Evolutionary conservation across 1,140 invertebrate species (phyloP), one percentile per base, ranked within the genome.

Genomic region (Acromyrmex heyeri): DNA sequence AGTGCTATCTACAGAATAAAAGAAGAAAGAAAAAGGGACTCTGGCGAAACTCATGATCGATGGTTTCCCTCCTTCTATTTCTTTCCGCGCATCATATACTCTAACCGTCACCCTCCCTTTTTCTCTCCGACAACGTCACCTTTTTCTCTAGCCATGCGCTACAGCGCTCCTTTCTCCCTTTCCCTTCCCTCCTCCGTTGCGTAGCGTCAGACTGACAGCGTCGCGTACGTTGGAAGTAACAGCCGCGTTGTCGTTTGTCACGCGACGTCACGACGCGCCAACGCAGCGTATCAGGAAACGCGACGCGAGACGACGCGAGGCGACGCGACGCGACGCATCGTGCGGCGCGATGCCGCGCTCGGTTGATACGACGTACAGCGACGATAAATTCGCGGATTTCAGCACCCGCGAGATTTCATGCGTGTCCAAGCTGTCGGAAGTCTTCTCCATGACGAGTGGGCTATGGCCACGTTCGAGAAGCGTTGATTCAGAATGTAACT

Each of bases 181-280:
- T 48, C 24, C 16, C 76, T 48, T 61, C 24, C 14, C 21, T 14
- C 24, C 69, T 4, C 21, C 48, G 34, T 59, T 30, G 44, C 75
- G 70, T 48, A 73, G 55, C 69, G 44, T 83, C 69, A 48, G 38
- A 57, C 55, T 83, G 79, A 83, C 79, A 83, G 79, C 79, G 21
- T 85, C 82, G 59, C 73, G 62, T 21, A 48, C 62, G 70, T 44
- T 78, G 59, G 30, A 86, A 69, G 76, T 61, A 82, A 78, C 69
- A 78, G 57, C 21, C 55, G n/a, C 75, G 48, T 86, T 86, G 85
- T 90, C 90, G 88, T 91, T 91, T 88, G 90, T 91, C 88, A 91
- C 82, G 82, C 76, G 48, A 86, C 67, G 85, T 88, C 85, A 86
- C 24, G 86, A 83, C 73, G 79, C 72, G 83, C 86, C 62, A 87